These are phyloP conservation scores for Protobothrops flavoviridis DNA, from an alignment of 2,113 vertebrate species.

Conservation along the genomic window DNA sequence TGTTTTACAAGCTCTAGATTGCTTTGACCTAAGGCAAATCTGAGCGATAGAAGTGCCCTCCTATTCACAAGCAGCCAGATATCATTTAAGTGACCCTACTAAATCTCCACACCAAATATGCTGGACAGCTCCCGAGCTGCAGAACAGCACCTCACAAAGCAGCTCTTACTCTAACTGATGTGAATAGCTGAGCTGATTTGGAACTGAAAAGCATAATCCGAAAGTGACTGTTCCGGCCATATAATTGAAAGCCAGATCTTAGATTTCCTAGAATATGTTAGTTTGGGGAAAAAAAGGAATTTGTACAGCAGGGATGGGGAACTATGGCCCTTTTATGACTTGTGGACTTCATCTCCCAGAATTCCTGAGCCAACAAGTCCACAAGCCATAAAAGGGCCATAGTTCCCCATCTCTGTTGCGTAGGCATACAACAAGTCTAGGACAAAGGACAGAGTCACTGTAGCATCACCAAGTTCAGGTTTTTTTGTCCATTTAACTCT, in stretches of 20 bases:
- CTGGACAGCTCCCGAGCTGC: background rate
- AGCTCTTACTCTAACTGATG: fast-evolving
- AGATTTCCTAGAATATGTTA: background rate
- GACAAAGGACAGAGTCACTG: slow-evolving; percentile 1
- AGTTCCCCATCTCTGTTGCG: background rate
- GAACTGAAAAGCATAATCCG: background rate
- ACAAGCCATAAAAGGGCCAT: background rate
- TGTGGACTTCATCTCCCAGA: background rate
- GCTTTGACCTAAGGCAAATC: slow-evolving; percentile 60
- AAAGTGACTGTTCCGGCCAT: background rate
- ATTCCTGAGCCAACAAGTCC: background rate
- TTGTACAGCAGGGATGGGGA: background rate
- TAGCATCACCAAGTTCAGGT: background rate
- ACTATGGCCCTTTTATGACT: background rate
- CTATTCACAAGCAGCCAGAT: slow-evolving; percentile 43
- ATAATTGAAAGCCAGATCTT: background rate
- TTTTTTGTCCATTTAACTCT: background rate
- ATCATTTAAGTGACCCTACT: slow-evolving; percentile 26
- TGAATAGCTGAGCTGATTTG: background rate
- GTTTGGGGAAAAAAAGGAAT: background rate
- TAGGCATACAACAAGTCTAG: background rate
- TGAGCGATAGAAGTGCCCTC: slow-evolving; percentile 12
- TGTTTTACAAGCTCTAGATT: slow-evolving; percentile 43
- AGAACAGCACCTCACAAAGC: background rate
- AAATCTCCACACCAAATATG: background rate